phyloP scores from a whole-genome alignment of 2,888 invertebrate genomes.

The Junonia oenone region DNA sequence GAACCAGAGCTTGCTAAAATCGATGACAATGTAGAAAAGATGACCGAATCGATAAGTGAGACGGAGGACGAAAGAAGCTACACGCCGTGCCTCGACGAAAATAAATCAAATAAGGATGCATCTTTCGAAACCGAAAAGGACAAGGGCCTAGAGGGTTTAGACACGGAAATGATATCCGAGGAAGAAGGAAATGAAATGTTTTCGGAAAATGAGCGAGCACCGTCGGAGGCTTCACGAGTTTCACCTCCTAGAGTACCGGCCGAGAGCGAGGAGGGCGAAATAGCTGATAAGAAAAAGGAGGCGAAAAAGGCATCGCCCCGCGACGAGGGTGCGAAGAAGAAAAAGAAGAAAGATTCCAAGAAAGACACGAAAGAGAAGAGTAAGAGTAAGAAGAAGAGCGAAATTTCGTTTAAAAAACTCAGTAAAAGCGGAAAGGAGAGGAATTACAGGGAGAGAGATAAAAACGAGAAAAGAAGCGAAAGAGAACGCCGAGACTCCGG shows the following conservation, averaged over 20 bases:
- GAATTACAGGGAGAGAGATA: slow-evolving; percentile 85
- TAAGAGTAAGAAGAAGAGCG: slow-evolving; percentile 72
- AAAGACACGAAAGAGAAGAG: slow-evolving; percentile 63
- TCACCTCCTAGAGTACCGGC: slow-evolving; percentile 41
- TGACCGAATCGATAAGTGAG: slow-evolving; percentile 83
- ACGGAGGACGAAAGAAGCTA: slow-evolving; percentile 84
- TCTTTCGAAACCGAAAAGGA: slow-evolving; percentile 57
- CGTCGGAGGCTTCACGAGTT: slow-evolving; percentile 52
- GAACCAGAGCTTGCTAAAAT: slow-evolving; percentile 42
- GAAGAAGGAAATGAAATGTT: slow-evolving; percentile 84
- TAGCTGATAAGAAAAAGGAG: slow-evolving; percentile 63
- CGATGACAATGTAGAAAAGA: slow-evolving; percentile 37
- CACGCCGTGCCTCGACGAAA: slow-evolving; percentile 86
- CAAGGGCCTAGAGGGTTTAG: slow-evolving; percentile 80
- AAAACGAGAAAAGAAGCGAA: slow-evolving; percentile 50
- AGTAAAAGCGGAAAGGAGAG: slow-evolving; percentile 87
- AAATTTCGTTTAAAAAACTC: slow-evolving; percentile 87
- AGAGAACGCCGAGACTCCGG: slow-evolving; percentile 40
- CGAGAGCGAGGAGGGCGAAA: slow-evolving; percentile 79
- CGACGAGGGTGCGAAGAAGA: slow-evolving; percentile 58
- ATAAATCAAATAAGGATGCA: slow-evolving; percentile 62
- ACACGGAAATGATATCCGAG: slow-evolving; percentile 87
- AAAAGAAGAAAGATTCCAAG: slow-evolving; percentile 76
- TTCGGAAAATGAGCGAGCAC: slow-evolving; percentile 76
- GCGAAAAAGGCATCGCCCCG: slow-evolving; percentile 33